A percentile compares a stretch with the other conserved stretches of the same genome.
Evolutionary conservation across 2,888 invertebrate species (phyloP).

Genomic region (Bedellia somnulentella): DNA sequence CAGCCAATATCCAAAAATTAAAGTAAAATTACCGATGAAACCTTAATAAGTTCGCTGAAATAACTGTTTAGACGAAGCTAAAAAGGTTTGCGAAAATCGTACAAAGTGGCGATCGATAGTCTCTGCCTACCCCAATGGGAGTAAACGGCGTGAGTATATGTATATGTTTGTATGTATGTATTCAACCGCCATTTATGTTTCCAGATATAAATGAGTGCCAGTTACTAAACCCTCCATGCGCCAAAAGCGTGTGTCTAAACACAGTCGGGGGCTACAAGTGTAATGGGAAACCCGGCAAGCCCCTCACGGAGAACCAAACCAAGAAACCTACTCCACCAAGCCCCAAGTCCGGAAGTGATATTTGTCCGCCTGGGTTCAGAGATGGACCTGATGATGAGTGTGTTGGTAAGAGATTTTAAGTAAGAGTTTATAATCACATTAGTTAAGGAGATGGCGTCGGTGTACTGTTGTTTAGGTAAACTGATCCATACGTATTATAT

Average conservation of each 20-base stretch:
- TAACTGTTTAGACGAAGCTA: too few relatives aligned
- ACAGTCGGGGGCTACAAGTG: constrained; percentile 54
- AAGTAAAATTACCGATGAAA: too few relatives aligned
- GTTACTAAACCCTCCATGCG: constrained; percentile 42
- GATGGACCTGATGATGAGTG: constrained; percentile 52
- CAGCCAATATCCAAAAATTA: too few relatives aligned
- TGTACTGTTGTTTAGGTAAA: too few relatives aligned
- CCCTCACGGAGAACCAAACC: constrained; percentile 23
- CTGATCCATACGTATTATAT: too few relatives aligned
- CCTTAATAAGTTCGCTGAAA: too few relatives aligned
- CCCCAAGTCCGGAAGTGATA: constrained; percentile 34
- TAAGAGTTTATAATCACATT: too few relatives aligned
- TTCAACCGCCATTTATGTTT: constrained; percentile 2
- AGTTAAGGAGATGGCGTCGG: too few relatives aligned
- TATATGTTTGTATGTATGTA: background rate
- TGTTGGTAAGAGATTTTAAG: constrained; percentile 42
- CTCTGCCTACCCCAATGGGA: background rate
- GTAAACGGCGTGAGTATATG: background rate
- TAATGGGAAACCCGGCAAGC: constrained; percentile 42
- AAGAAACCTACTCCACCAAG: constrained; percentile 15
- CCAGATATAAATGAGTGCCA: constrained; percentile 86
- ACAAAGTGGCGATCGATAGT: too few relatives aligned
- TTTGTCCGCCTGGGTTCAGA: constrained; percentile 60
- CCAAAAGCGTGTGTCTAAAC: constrained; percentile 51
- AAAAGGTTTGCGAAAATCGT: too few relatives aligned